These are phyloP conservation scores for Ormyrus rosae DNA, from an alignment of 2,888 invertebrate species.

Conservation along the genomic window DNA sequence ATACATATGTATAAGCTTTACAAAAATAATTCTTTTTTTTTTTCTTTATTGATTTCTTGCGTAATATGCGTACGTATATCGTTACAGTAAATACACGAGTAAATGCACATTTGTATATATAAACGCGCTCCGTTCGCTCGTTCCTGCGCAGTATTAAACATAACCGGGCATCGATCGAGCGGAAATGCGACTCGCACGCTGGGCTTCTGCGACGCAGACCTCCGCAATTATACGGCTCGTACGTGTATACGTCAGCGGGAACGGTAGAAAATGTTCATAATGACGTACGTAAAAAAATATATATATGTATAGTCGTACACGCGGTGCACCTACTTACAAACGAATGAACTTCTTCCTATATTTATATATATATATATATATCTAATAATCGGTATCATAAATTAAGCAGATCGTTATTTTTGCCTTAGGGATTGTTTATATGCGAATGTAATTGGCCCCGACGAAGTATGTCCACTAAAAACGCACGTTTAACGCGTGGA, in stretches of 20 bases:
- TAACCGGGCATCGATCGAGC: conserved; percentile 22
- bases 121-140: not conserved
- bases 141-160: conserved; percentile 13
- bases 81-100: conserved; percentile 23
- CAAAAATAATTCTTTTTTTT: conserved; percentile 32
- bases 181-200: not conserved
- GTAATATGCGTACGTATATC: conserved; percentile 14
- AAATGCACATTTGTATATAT: conserved; percentile 15
- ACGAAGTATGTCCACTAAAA: conserved; percentile 23
- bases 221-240: not conserved
- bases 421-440: not conserved
- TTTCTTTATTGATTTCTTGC: conserved; percentile 34
- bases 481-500: conserved; percentile 6
- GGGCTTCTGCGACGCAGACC: not conserved
- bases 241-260: not conserved
- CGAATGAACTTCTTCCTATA: conserved; percentile 34
- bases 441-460: conserved; percentile 34
- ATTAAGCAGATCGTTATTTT: conserved; percentile 32
- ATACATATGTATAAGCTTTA: conserved; percentile 31
- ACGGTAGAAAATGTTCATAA: not conserved
- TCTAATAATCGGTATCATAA: conserved; percentile 3
- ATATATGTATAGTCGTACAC: conserved; percentile 28
- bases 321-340: conserved; percentile 44
- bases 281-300: conserved; percentile 6
- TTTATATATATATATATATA: conserved; percentile 19